Evolutionary conservation across 92 coral and sea anemone genomes (phyloP).

Genomic region (Phenganax marumi): DNA sequence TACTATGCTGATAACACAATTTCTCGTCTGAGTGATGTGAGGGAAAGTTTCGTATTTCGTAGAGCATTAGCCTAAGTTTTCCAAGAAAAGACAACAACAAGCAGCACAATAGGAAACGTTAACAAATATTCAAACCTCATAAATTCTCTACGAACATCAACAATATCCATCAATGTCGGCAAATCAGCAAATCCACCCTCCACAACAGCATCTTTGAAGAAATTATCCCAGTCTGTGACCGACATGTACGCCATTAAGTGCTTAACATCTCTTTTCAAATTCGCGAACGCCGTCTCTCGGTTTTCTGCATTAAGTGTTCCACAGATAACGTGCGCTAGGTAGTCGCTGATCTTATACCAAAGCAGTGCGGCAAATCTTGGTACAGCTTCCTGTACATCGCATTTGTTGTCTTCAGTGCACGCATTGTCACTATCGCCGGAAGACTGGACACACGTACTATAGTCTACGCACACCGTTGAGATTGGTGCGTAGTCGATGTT

Average conservation of each 20-base stretch:
- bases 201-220: conserved; percentile 41
- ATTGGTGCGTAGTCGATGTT: background rate
- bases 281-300: conserved; percentile 7
- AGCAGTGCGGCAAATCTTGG: conserved; percentile 64
- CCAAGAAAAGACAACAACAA: too few species aligned
- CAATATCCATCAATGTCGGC: conserved; percentile 40
- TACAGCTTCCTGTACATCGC: conserved; percentile 54
- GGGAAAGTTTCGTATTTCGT: too few species aligned
- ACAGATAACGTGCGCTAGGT: conserved; percentile 54
- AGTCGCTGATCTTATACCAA: conserved; percentile 61
- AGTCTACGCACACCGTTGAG: background rate
- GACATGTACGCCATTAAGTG: conserved; percentile 38
- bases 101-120: too few species aligned
- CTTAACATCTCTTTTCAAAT: conserved; percentile 34
- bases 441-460: conserved; percentile 19
- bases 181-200: conserved; percentile 48
- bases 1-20: too few species aligned
- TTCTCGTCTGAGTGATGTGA: too few species aligned
- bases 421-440: conserved; percentile 50
- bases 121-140: conserved; percentile 1
- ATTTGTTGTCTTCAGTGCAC: conserved; percentile 43
- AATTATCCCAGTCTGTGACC: conserved; percentile 56
- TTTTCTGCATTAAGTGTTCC: conserved; percentile 20
- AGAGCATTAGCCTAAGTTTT: too few species aligned
- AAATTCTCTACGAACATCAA: conserved; percentile 38